Evolutionary conservation across 2,113 vertebrate species (phyloP).

Genomic region (Otis tarda): DNA sequence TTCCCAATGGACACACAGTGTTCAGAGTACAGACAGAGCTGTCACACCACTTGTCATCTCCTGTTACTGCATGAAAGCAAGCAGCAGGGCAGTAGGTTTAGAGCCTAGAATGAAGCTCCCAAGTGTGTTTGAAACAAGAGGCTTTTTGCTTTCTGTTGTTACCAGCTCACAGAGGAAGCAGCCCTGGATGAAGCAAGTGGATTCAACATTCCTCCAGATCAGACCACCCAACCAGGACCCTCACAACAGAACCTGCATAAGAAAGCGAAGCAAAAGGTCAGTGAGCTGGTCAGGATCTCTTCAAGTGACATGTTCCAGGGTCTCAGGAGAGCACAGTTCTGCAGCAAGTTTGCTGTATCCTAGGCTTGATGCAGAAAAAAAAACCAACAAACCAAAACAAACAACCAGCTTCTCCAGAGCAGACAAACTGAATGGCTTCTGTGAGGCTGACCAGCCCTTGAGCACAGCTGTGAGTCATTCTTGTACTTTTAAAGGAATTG

Average conservation of each 20-base stretch:
- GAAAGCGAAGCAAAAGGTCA: slow-evolving; percentile 64
- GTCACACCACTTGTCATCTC: neutral
- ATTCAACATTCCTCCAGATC: slow-evolving; percentile 88
- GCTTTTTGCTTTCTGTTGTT: neutral
- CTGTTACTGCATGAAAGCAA: neutral
- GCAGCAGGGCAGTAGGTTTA: neutral
- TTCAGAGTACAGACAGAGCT: neutral
- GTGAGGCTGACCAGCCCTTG: neutral
- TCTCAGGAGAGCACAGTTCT: neutral
- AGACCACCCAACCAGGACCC: slow-evolving; percentile 63
- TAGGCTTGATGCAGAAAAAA: neutral
- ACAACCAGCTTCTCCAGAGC: neutral
- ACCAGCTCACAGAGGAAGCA: slow-evolving; percentile 89
- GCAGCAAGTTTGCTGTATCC: neutral
- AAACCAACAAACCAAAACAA: neutral
- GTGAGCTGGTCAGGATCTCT: neutral
- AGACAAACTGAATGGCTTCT: neutral
- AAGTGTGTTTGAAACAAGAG: neutral
- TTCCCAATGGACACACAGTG: neutral
- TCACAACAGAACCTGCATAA: neutral
- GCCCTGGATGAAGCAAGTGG: slow-evolving; percentile 90
- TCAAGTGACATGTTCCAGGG: neutral
- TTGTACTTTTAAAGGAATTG: neutral
- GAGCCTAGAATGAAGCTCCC: neutral
- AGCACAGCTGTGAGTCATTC: neutral